phyloP scores from a whole-genome alignment of 2,113 vertebrate species.

The Carlito syrichta region DNA sequence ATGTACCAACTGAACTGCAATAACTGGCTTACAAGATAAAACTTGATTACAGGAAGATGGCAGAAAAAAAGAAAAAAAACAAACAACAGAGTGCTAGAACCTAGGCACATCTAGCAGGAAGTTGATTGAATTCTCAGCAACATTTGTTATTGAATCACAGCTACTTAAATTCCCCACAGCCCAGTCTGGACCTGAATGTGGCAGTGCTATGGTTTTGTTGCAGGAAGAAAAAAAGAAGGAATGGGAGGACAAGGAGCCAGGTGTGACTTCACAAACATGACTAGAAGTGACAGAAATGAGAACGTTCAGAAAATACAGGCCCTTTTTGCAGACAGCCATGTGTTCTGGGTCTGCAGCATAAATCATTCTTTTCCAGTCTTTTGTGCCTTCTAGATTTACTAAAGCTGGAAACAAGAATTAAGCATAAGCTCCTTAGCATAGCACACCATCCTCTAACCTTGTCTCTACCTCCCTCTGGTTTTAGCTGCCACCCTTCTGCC shows the following conservation, averaged over 20 bases:
- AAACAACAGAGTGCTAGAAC: not conserved
- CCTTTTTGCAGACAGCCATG: not conserved
- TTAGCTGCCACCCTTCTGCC: not conserved
- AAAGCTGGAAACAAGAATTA: not conserved
- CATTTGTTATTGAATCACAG: not conserved
- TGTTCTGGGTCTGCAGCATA: not conserved
- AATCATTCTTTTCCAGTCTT: not conserved
- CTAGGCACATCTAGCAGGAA: not conserved
- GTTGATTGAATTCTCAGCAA: not conserved
- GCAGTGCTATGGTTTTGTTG: not conserved
- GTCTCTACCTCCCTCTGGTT: not conserved
- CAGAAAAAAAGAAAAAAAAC: not conserved
- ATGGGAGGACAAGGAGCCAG: not conserved
- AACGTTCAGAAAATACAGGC: not conserved
- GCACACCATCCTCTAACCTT: not conserved
- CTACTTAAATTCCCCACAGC: not conserved
- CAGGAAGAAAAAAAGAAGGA: not conserved
- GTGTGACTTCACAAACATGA: not conserved
- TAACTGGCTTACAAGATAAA: not conserved
- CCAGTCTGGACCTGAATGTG: not conserved
- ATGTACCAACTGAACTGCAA: not conserved
- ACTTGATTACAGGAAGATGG: not conserved
- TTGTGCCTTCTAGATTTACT: not conserved
- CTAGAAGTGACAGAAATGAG: not conserved
- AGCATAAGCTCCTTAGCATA: not conserved